phyloP scores from a whole-genome alignment of 2,113 vertebrate species.

The Sterrhoptilus dennistouni region DNA sequence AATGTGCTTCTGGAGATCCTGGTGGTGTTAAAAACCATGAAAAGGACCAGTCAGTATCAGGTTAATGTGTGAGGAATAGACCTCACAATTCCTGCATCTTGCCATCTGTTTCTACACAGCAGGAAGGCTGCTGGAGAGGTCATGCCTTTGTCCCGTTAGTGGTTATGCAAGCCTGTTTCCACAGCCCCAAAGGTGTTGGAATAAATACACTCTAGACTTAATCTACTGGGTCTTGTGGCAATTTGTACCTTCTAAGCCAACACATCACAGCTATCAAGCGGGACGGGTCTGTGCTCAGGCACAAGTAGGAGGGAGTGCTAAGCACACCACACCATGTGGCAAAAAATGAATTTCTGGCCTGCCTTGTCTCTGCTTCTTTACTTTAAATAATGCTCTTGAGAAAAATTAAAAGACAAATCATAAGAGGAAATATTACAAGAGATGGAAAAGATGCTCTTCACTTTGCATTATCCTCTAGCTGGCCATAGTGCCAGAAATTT shows the following conservation, averaged over 20 bases:
- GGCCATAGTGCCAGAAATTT: neutral
- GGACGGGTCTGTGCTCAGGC: neutral
- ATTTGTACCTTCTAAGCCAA: neutral
- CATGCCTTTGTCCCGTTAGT: neutral
- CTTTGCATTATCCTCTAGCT: neutral
- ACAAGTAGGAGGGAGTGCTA: neutral
- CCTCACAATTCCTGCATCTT: neutral
- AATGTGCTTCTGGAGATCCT: neutral
- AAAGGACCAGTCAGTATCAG: neutral
- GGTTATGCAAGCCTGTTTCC: neutral
- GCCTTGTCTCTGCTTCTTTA: neutral
- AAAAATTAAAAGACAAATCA: neutral
- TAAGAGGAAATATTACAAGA: neutral
- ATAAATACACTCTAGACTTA: neutral
- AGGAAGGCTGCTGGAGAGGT: neutral
- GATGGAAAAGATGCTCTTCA: neutral
- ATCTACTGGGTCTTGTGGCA: neutral
- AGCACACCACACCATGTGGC: neutral
- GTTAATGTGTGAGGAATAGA: neutral
- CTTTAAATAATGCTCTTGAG: neutral
- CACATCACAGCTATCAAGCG: neutral
- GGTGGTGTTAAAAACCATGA: neutral
- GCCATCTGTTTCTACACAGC: neutral
- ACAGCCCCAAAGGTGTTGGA: neutral
- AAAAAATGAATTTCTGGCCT: neutral